Evolutionary conservation across 2,797 vertebrate genomes (phyloP).

Genomic region (Poeciliopsis turneri): DNA sequence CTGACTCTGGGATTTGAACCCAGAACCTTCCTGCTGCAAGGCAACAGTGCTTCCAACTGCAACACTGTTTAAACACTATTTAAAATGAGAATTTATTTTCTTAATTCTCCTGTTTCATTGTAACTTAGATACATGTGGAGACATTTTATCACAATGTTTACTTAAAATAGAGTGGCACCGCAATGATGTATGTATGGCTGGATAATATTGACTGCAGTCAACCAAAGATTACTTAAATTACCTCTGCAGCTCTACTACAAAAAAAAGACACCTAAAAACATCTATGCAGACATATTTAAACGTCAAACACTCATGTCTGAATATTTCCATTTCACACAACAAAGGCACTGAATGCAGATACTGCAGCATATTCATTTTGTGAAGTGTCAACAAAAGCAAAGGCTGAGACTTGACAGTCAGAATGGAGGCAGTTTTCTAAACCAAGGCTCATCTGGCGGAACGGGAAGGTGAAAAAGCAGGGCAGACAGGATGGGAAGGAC

Average conservation of each 20-base stretch:
- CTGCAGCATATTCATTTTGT: background rate
- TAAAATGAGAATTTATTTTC: too few species aligned
- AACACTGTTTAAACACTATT: too few species aligned
- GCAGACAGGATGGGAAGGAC: slow-evolving; percentile 16
- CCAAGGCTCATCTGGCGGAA: slow-evolving; percentile 22
- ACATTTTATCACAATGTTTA: too few species aligned
- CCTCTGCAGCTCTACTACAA: too few species aligned
- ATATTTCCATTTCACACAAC: slow-evolving; percentile 5
- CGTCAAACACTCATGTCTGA: background rate
- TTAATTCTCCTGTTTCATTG: background rate
- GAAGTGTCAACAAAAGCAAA: slow-evolving; percentile 17
- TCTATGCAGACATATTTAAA: background rate
- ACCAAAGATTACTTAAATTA: too few species aligned
- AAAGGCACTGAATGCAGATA: background rate
- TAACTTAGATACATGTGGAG: background rate
- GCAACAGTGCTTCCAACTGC: too few species aligned
- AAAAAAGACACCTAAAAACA: too few species aligned
- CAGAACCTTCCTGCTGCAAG: too few species aligned
- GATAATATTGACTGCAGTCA: too few species aligned
- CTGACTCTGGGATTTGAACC: too few species aligned
- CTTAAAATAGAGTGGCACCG: too few species aligned
- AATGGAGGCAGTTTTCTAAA: slow-evolving; percentile 18
- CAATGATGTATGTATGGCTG: too few species aligned
- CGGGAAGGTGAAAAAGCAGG: slow-evolving; percentile 13
- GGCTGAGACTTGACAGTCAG: slow-evolving; percentile 1